A percentile compares a stretch with the other conserved stretches of the same genome.
Evolutionary conservation across 1,140 invertebrate species (phyloP).

Genomic region (Parasteatoda tepidariorum): DNA sequence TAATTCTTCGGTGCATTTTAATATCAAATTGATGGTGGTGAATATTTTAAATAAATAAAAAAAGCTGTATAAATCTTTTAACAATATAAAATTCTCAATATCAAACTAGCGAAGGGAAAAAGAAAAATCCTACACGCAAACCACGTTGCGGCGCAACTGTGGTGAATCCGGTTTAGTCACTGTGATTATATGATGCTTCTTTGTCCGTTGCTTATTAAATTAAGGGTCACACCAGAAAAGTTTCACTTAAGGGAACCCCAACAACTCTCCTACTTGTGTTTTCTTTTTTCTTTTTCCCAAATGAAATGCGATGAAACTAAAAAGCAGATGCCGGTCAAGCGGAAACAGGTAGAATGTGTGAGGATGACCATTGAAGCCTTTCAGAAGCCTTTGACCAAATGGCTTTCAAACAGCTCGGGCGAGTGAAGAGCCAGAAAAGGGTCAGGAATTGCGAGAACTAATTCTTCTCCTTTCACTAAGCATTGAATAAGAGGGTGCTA

Average conservation of each 20-base stretch:
- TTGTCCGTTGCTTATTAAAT: background rate
- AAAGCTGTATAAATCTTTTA: no score
- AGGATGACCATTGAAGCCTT: slow-evolving; percentile 20
- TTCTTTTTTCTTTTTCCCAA: background rate
- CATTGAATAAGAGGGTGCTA: no score
- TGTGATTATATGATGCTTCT: background rate
- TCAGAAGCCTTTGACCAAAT: slow-evolving; percentile 26
- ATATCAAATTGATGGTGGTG: no score
- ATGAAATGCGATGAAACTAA: background rate
- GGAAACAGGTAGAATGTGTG: slow-evolving; percentile 8
- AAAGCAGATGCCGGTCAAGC: slow-evolving; percentile 18
- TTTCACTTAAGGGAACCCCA: background rate
- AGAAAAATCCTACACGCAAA: background rate
- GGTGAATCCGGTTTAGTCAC: slow-evolving; percentile 22
- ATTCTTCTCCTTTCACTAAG: no score
- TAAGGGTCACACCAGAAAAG: slow-evolving; percentile 3
- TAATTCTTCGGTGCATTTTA: no score
- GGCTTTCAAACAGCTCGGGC: background rate
- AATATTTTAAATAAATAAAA: no score
- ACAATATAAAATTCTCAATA: no score
- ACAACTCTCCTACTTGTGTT: background rate
- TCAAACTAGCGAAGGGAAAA: background rate
- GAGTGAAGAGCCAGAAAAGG: background rate
- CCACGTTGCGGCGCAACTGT: background rate
- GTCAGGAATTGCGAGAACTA: background rate